Evolutionary conservation across 1,140 invertebrate species (phyloP), one percentile per base, ranked within the genome.

Genomic region (Aphelenchoides besseyi): DNA sequence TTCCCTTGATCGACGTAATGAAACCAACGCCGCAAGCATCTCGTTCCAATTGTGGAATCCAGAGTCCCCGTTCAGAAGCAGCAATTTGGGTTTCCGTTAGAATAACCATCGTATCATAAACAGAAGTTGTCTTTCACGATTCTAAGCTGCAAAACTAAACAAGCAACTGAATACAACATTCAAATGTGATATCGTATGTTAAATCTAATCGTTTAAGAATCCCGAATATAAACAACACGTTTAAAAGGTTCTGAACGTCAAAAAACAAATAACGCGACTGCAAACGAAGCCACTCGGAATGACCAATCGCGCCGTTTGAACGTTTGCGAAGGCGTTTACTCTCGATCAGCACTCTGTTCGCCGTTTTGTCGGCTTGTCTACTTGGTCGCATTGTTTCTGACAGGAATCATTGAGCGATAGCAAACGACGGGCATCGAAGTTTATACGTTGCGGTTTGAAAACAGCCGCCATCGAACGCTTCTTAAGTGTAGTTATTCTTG

Each of bases 1-100:
- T 89, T 74, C 95, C 95, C 89, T 98, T 92, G 85, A 98, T 97
- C 85, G 92, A 92, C 79, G 96, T 95, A 76, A 98, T 94, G 87
- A 97, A 98, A 74, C 96, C 96, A 81, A 98, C 96, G 72, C 96
- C 96, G 84, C 96, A 98, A 72, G 95, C 93, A 85, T 97, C 95
- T 82, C 91, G 91, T 87, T 98, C 95, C 82, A 91, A 90, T 75
- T 89, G 88, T 54, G 95, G 94, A 87, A 96, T 92, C 87, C 98
- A 98, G 74, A 98, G 89, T 85, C 93, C 94, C 88, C 91, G 89
- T 77, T 80, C 71, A 29, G 72, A 77, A 5, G 72, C 73, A n/a
- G 61, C 48, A 18, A 84, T 59, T 53, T 85, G 72, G 59, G 79
- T 70, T 23, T 85, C 79, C 26, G 69, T 74, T 9, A 83, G 76